These are phyloP conservation scores for Buceros bicornis DNA, from an alignment of 2,797 vertebrate species.

Conservation along the genomic window DNA sequence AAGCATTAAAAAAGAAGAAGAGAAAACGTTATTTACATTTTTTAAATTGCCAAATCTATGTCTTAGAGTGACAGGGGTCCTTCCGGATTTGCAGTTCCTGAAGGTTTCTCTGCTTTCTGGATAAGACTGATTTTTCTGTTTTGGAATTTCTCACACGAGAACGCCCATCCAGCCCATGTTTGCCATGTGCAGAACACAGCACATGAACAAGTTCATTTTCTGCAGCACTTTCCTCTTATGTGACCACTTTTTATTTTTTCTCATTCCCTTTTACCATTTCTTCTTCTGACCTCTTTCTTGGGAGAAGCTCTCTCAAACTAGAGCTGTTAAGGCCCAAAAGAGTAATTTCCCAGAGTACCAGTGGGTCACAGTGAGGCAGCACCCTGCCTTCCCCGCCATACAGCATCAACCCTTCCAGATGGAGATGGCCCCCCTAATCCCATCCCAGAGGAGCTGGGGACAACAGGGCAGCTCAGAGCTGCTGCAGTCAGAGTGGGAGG, in stretches of 20 bases:
- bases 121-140: neutral
- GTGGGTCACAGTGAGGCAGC: neutral
- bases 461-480: neutral
- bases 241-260: neutral
- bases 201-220: neutral
- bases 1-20: neutral
- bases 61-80: neutral
- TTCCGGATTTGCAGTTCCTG: neutral
- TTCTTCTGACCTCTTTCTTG: neutral
- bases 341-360: neutral
- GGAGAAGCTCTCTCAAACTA: neutral
- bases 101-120: neutral
- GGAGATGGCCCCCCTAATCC: neutral
- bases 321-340: neutral
- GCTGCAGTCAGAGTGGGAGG: neutral
- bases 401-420: neutral
- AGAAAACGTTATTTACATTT: neutral
- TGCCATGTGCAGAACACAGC: neutral
- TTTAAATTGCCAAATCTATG: neutral
- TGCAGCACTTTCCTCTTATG: neutral
- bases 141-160: neutral
- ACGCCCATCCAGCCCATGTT: rapidly evolving
- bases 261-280: neutral
- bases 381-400: neutral
- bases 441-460: neutral